Base-by-base conservation (phyloP, 2,888 invertebrate genomes). In the Cephus sareptanus region DNA sequence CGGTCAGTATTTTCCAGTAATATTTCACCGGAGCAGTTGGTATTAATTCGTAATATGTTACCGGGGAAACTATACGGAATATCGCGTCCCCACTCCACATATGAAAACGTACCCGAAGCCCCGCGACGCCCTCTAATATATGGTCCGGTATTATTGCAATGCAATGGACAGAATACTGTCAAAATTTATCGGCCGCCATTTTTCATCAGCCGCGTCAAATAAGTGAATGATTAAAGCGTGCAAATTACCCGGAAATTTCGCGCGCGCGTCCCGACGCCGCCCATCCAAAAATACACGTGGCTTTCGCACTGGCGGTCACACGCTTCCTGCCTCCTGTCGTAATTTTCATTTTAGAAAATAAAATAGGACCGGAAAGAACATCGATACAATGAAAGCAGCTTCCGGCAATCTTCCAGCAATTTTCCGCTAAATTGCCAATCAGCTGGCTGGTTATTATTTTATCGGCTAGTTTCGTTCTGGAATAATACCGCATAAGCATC, bases 41-140 rank as follows among this genome's bases (percentile, higher is more conserved):
- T 91, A 91, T 91, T 91, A 91, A 91, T 91, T 91, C 91, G 91
- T 91, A 91, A 91, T 91, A 91, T 90, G 91, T 91, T 91, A 90
- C 90, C 89, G 88, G 83, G 87, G 87, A 90, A 91, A 91, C 91
- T 91, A 90, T 91, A 90, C 87, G 87, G 87, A 89, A 86, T 85
- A 78, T 86, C 84, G 78, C 78, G 78, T 77, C 79, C 79, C 68
- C 40, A 23, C 71, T 31, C 71, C 71, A 33, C 71, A 9, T 71
- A 71, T 34, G 33, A 31, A 31, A 34, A 31, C 71, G 81, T 81
- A 78, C 80, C 80, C 82, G 81, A 81, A 85, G 81, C 86, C 82
- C 84, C 86, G 82, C 85, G 84, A 84, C 85, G 40, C 85, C 87
- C 87, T 87, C 89, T 91, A 91, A 91, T 91, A 91, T 91, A 91